These are phyloP conservation scores for Abrostola triplasia DNA, from an alignment of 2,888 invertebrate genomes.

Conservation along the genomic window DNA sequence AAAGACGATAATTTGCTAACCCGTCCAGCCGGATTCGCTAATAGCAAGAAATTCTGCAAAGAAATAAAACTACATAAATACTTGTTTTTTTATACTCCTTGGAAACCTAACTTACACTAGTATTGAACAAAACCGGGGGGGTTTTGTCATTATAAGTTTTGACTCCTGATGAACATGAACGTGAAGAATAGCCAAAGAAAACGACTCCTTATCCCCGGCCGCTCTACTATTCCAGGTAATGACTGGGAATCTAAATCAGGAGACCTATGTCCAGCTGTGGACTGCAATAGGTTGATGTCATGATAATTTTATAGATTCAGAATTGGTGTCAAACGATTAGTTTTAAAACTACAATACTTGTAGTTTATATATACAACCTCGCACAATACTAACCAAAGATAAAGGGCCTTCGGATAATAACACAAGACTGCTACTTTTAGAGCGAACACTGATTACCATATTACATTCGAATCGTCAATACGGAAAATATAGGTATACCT, in stretches of 20 bases:
- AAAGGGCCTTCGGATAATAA: neutral
- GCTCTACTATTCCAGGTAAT: no score
- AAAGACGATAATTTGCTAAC: no score
- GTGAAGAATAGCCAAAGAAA: no score
- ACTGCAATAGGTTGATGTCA: no score
- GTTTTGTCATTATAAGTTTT: no score
- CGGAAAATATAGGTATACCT: conserved; percentile 1
- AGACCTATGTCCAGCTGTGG: no score
- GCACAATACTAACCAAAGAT: neutral
- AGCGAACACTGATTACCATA: neutral
- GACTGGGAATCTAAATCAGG: no score
- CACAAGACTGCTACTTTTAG: neutral
- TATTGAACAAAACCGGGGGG: no score
- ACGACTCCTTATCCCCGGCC: no score
- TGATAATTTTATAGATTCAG: no score
- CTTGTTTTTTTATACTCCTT: conserved; percentile 11
- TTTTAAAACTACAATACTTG: neutral
- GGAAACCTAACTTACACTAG: no score
- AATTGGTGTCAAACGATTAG: neutral
- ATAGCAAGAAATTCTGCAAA: conserved; percentile 19
- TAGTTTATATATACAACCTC: neutral
- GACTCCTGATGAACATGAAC: no score
- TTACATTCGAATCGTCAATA: conserved; percentile 1
- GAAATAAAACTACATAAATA: conserved; percentile 5
- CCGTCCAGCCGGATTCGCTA: conserved; percentile 20